These are phyloP conservation scores for Taenioides sp. DNA, from an alignment of 2,797 vertebrate species.

Conservation along the genomic window DNA sequence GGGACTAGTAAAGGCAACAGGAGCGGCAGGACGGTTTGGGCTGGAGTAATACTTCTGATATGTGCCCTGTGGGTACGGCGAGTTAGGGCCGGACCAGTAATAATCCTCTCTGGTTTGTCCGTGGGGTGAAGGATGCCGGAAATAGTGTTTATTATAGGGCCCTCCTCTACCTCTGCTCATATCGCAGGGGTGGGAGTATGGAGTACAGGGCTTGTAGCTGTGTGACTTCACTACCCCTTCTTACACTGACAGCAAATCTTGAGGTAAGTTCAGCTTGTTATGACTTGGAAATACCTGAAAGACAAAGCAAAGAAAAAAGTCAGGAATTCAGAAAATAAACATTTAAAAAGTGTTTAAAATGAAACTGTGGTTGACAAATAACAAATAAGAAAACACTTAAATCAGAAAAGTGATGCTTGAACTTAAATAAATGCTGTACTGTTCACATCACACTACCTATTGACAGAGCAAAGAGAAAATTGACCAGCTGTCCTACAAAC, in stretches of 20 bases:
- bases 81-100: conserved; percentile 31
- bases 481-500: conserved; percentile 38
- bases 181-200: conserved; percentile 72
- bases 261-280: conserved; percentile 22
- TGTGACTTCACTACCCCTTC: conserved; percentile 41
- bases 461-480: conserved; percentile 14
- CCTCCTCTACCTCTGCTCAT: conserved; percentile 82
- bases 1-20: conserved; percentile 19
- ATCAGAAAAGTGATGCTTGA: background rate
- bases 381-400: background rate
- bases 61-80: conserved; percentile 32
- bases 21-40: conserved; percentile 27
- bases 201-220: conserved; percentile 42
- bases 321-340: background rate
- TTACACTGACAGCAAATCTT: conserved; percentile 25
- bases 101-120: conserved; percentile 33
- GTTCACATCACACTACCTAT: background rate
- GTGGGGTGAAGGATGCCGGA: conserved; percentile 28
- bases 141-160: conserved; percentile 67
- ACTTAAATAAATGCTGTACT: background rate
- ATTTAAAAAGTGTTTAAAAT: background rate
- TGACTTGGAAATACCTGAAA: conserved; percentile 57
- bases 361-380: background rate
- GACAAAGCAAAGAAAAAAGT: conserved; percentile 31
- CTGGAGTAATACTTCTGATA: conserved; percentile 41